Conservation (phyloP, 2,888 invertebrate species). For the Pristionchus exspectatus region DNA sequence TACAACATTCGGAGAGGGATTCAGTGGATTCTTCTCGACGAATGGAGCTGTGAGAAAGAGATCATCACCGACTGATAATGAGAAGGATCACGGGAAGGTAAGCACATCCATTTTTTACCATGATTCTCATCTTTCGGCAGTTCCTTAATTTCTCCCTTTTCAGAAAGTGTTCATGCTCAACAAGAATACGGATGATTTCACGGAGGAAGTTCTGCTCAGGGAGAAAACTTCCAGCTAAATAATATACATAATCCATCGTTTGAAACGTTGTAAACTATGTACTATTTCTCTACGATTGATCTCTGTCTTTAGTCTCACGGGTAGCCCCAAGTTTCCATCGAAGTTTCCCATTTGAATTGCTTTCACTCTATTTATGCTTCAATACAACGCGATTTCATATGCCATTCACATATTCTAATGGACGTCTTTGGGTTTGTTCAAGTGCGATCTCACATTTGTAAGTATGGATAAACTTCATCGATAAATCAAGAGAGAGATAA, state of each 20-base stretch:
- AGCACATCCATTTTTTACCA: background rate
- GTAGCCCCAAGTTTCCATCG: slow-evolving; percentile 3
- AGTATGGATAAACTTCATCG: slow-evolving; percentile 4
- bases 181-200: slow-evolving; percentile 42
- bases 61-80: background rate
- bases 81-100: slow-evolving; percentile 47
- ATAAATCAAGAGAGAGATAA: background rate
- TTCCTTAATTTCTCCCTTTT: background rate
- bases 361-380: slow-evolving; percentile 14
- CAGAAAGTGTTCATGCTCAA: slow-evolving; percentile 37
- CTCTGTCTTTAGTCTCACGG: slow-evolving; percentile 17
- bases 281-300: background rate
- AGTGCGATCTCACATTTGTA: background rate
- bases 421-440: background rate
- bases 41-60: slow-evolving; percentile 33
- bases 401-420: slow-evolving; percentile 31
- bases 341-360: background rate
- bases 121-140: background rate
- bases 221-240: slow-evolving; percentile 35
- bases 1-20: slow-evolving; percentile 54
- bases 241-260: background rate
- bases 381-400: slow-evolving; percentile 20
- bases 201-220: slow-evolving; percentile 33
- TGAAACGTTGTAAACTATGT: slow-evolving; percentile 22
- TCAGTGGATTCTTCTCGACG: slow-evolving; percentile 54